phyloP scores from a whole-genome alignment of 2,113 vertebrate species.

The Sialia sialis region DNA sequence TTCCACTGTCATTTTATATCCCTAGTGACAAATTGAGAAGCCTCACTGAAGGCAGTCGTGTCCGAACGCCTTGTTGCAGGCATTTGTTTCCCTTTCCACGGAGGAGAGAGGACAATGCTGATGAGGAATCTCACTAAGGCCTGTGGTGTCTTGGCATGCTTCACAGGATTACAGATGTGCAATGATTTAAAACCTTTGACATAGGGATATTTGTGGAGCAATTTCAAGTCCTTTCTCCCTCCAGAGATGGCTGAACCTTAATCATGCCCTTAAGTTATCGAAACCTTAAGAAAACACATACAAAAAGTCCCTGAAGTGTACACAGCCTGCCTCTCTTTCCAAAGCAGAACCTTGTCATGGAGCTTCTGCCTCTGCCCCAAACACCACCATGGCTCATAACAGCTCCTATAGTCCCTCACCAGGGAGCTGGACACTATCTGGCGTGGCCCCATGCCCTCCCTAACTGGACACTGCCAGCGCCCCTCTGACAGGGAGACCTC shows the following conservation, averaged over 20 bases:
- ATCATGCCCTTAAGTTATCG: neutral
- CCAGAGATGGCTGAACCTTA: neutral
- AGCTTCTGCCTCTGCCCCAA: neutral
- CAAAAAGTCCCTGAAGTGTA: neutral
- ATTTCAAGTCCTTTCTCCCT: neutral
- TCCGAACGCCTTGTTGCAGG: neutral
- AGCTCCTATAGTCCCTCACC: neutral
- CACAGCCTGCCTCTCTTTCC: neutral
- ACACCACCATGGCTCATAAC: neutral
- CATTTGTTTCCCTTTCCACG: neutral
- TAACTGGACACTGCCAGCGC: neutral
- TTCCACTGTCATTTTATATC: neutral
- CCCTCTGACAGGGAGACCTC: neutral
- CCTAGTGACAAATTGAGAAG: neutral
- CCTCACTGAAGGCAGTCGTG: neutral
- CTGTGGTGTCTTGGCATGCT: neutral
- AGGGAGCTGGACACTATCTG: neutral
- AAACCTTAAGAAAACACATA: neutral
- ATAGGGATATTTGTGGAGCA: neutral
- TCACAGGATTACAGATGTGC: neutral
- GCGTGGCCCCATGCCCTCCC: neutral
- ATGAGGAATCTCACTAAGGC: neutral
- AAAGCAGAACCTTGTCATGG: neutral
- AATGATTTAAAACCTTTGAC: fast-evolving
- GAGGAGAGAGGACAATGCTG: neutral